Evolutionary conservation across 2,113 vertebrate genomes (phyloP), one percentile per base, ranked within the genome.

Genomic region (Macrotus californicus): DNA sequence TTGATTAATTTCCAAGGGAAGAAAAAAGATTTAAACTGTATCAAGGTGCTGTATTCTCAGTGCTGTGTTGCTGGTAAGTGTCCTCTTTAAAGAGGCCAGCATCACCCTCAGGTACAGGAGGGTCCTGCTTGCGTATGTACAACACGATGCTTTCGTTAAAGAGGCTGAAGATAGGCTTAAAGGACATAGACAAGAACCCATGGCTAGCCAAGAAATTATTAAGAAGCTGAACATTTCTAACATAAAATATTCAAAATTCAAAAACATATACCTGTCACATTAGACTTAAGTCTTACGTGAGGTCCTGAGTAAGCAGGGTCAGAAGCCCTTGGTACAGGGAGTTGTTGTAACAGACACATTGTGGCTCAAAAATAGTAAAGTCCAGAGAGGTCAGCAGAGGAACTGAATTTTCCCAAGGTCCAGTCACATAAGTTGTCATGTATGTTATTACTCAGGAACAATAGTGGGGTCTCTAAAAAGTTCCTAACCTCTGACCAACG

Each of bases 211-310:
- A 56, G 3, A 39, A 69, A 64, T 64, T 88, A 43, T 36, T 8
- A 41, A 9, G 6, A 70, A 76, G 66, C 34, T 70, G 50, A 84
- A 54, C 2, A 43, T 26, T 50, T 59, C 86, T 19, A 54, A 52
- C 7, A 52, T 16, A 61, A 90, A 83, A 39, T 72, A 21, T 48
- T 39, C 69, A 91, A 93, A 39, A 61, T 70, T 39, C 8, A 92
- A 43, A 89, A 61, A 16, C 59, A 43, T 3, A 4, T 75, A 29
- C 16, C 10, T 59, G 3, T 73, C n/a, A 7, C 83, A 22, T 59
- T 75, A 82, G 34, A 94, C 50, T 31, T 24, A 64, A 24, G 16
- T 16, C 16, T 43, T 19, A 22, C 15, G 3, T 43, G 16, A 79
- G 13, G 16, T 67, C 13, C 15, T 21, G n/a, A 8, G 12, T 48